Evolutionary conservation across 2,113 vertebrate species (phyloP).

Genomic region (Verasper variegatus): DNA sequence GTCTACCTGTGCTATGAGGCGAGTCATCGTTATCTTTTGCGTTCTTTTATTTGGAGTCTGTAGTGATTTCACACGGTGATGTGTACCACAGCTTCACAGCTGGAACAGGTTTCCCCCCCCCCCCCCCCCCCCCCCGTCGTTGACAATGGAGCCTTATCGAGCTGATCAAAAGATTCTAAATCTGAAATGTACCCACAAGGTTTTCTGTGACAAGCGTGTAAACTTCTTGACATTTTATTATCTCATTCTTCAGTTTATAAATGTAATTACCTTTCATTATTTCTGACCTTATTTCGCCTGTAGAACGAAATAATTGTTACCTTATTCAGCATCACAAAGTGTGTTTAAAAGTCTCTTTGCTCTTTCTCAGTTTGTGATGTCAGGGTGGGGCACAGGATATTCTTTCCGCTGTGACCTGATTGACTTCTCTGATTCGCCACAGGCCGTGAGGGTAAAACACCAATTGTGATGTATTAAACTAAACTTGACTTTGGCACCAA

Average conservation of each 20-base stretch:
- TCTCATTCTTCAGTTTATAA: too few species aligned
- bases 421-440: slow-evolving; percentile 91
- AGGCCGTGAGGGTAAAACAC: slow-evolving; percentile 89
- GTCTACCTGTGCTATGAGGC: slow-evolving; percentile 96
- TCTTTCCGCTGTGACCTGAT: slow-evolving; percentile 92
- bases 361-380: slow-evolving; percentile 91
- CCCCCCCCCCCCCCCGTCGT: too few species aligned
- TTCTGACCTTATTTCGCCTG: not conserved
- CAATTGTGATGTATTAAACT: not conserved
- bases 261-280: not conserved
- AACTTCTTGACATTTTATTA: too few species aligned
- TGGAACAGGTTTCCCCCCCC: too few species aligned
- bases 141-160: too few species aligned
- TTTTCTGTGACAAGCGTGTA: too few species aligned
- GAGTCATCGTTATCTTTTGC: slow-evolving; percentile 49
- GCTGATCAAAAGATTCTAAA: too few species aligned
- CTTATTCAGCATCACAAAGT: not conserved
- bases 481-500: too few species aligned
- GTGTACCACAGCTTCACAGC: too few species aligned
- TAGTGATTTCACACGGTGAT: not conserved
- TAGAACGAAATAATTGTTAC: not conserved
- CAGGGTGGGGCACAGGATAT: slow-evolving; percentile 97
- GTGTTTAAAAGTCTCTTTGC: not conserved
- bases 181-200: too few species aligned
- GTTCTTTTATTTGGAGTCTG: too few species aligned